phyloP scores from a whole-genome alignment of 37 sponge, comb jelly and placozoan genomes.

The Eunapius fragilis region DNA sequence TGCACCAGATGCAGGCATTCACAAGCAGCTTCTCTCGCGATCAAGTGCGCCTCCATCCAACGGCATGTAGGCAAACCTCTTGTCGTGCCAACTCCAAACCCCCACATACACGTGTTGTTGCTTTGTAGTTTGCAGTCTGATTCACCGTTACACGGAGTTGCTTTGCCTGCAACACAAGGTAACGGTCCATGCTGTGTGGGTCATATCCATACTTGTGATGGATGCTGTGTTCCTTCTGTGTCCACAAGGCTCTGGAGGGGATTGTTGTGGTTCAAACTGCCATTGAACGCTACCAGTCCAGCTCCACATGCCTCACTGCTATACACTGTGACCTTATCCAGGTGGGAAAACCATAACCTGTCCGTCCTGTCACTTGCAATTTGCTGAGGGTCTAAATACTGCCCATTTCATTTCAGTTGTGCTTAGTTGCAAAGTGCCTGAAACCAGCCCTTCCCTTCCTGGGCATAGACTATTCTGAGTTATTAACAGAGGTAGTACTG shows the following conservation, averaged over 20 bases:
- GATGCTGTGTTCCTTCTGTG: not conserved
- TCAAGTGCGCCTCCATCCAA: constrained; percentile 23
- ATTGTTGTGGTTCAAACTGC: constrained; percentile 44
- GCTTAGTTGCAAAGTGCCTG: constrained; percentile 81
- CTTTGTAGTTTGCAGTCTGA: constrained; percentile 56
- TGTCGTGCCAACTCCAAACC: not conserved
- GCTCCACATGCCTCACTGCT: constrained; percentile 66
- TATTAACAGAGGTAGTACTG: constrained; percentile 73
- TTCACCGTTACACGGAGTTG: constrained; percentile 31
- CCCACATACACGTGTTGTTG: not conserved
- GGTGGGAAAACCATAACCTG: constrained; percentile 26
- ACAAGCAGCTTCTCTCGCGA: constrained; percentile 5
- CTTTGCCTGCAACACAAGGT: constrained; percentile 25
- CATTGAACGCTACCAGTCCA: constrained; percentile 45
- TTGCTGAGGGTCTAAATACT: not conserved
- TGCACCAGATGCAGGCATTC: constrained; percentile 48
- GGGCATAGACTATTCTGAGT: constrained; percentile 53
- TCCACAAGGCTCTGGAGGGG: constrained; percentile 24
- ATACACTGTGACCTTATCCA: constrained; percentile 84
- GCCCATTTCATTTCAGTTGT: constrained; percentile 48
- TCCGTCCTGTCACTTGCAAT: not conserved
- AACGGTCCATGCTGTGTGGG: not conserved
- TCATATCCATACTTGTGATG: too few species aligned
- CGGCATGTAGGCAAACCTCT: constrained; percentile 30
- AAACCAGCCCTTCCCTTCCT: constrained; percentile 84